Evolutionary conservation across 2,888 invertebrate species (phyloP).

Genomic region (Brachyptera risi): DNA sequence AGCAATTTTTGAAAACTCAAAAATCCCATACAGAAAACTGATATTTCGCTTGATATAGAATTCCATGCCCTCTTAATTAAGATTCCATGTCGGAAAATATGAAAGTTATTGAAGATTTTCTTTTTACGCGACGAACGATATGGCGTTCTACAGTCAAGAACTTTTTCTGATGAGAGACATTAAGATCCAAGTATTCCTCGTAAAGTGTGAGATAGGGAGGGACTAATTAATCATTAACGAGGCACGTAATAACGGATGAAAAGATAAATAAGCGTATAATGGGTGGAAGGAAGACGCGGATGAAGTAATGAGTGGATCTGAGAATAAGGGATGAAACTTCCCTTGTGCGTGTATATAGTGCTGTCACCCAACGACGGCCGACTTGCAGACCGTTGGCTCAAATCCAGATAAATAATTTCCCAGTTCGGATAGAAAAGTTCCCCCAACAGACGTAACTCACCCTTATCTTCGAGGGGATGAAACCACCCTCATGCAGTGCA

Average conservation of each 20-base stretch:
- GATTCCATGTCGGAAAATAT: too few species aligned
- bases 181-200: conserved; percentile 21
- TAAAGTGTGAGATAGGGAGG: not conserved
- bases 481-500: not conserved
- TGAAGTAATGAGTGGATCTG: not conserved
- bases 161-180: conserved; percentile 30
- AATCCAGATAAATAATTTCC: not conserved
- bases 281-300: not conserved
- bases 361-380: too few species aligned
- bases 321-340: too few species aligned
- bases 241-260: conserved; percentile 48
- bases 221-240: conserved; percentile 47
- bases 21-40: too few species aligned
- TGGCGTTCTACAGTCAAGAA: too few species aligned
- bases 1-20: too few species aligned
- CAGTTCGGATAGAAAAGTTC: not conserved
- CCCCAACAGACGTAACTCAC: not conserved
- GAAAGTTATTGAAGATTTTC: too few species aligned
- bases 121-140: too few species aligned
- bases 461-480: conserved; percentile 10
- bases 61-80: too few species aligned
- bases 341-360: too few species aligned
- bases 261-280: conserved; percentile 44
- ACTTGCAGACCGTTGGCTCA: not conserved
- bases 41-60: too few species aligned